phyloP scores from a whole-genome alignment of 1,140 invertebrate genomes.

The Prorops nasuta region DNA sequence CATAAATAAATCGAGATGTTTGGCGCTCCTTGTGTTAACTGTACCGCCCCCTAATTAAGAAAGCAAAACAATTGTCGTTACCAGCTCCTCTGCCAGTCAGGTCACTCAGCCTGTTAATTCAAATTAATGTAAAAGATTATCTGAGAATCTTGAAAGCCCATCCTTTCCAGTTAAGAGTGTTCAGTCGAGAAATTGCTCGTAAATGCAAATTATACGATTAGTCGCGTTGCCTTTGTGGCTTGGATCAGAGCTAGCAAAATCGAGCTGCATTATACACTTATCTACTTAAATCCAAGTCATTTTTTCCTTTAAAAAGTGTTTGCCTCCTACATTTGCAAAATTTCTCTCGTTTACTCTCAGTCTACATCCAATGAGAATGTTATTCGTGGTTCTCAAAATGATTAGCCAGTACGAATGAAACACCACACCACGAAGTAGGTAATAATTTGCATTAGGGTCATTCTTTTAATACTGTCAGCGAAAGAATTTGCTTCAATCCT shows the following conservation, averaged over 20 bases:
- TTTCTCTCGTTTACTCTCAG: no score
- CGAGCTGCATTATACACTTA: conserved; percentile 16
- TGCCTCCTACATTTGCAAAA: no score
- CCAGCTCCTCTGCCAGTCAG: conserved; percentile 25
- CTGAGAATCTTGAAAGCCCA: conserved; percentile 25
- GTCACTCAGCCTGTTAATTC: conserved; percentile 33
- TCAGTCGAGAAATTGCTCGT: conserved; percentile 23
- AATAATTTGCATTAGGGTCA: no score
- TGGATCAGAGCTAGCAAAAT: conserved; percentile 23
- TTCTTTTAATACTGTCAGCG: no score
- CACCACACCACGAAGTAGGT: no score
- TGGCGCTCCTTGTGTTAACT: conserved; percentile 25
- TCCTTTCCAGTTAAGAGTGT: conserved; percentile 28
- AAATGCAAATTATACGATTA: conserved; percentile 27
- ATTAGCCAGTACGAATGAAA: no score
- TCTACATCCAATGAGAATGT: no score
- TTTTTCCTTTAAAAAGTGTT: no score
- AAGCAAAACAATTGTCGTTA: conserved; percentile 32
- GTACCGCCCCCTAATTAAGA: conserved; percentile 12
- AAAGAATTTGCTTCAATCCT: no score
- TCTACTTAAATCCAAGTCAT: conserved; percentile 17
- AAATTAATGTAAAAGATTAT: conserved; percentile 34
- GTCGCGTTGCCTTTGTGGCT: conserved; percentile 21
- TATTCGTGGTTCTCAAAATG: no score
- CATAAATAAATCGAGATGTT: conserved; percentile 20